Evolutionary conservation across 2,113 vertebrate species (phyloP).

Genomic region (Monarcha castaneiventris): DNA sequence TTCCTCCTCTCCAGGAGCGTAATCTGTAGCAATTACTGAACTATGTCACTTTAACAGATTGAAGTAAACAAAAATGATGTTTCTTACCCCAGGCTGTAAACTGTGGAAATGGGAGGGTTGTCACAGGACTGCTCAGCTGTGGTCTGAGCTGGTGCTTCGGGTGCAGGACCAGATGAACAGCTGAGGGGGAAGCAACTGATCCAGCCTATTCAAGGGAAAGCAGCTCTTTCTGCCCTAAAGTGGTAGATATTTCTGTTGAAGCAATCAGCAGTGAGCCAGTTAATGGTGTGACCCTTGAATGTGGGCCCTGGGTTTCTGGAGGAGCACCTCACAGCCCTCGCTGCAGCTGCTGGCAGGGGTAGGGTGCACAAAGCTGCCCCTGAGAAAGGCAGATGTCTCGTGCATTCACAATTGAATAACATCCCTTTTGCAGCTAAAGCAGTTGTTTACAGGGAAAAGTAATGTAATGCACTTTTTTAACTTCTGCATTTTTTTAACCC

Average conservation of each 20-base stretch:
- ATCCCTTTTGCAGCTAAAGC: background rate
- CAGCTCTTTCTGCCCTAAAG: background rate
- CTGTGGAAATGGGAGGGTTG: background rate
- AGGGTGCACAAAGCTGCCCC: accelerated
- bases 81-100: background rate
- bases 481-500: background rate
- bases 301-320: background rate
- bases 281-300: background rate
- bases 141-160: background rate
- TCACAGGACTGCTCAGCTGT: background rate
- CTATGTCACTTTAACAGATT: background rate
- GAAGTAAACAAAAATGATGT: background rate
- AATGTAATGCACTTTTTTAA: background rate
- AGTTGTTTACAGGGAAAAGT: conserved; percentile 19
- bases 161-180: background rate
- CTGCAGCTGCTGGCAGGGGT: background rate
- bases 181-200: background rate
- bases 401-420: background rate
- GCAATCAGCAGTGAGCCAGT: background rate
- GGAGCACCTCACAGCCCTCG: background rate
- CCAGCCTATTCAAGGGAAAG: background rate
- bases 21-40: background rate
- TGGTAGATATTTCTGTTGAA: background rate
- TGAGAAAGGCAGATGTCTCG: background rate
- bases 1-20: background rate